Evolutionary conservation across 2,888 invertebrate genomes (phyloP).

Genomic region (Leptopilina drosophilae): DNA sequence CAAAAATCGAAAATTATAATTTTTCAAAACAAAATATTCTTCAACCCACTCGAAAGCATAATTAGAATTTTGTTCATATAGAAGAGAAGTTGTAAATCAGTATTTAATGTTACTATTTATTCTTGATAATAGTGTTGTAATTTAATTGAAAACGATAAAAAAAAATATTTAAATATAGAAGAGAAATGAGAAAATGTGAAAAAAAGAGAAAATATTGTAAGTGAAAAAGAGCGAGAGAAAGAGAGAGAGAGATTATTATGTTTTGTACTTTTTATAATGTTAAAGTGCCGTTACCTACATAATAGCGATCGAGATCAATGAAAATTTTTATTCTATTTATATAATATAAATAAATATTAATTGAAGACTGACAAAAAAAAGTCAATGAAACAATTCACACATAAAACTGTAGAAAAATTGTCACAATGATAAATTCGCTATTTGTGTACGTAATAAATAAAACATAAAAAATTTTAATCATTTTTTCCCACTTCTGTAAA

Average conservation of each 20-base stretch:
- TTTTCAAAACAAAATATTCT: too few species aligned
- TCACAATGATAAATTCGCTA: conserved; percentile 24
- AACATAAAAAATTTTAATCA: background rate
- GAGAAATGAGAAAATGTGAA: background rate
- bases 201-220: conserved; percentile 40
- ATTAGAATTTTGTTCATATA: conserved; percentile 57
- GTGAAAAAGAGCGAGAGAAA: too few species aligned
- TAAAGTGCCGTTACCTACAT: conserved; percentile 55
- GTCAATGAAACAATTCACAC: background rate
- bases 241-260: conserved; percentile 56
- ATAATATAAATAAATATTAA: background rate
- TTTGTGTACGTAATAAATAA: conserved; percentile 38
- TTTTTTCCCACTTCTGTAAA: too few species aligned
- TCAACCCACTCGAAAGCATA: conserved; percentile 18
- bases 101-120: conserved; percentile 76
- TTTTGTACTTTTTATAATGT: conserved; percentile 70
- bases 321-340: too few species aligned
- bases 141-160: conserved; percentile 52
- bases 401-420: conserved; percentile 6
- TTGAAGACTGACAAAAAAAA: background rate
- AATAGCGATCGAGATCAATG: conserved; percentile 27
- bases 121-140: conserved; percentile 65
- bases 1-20: too few species aligned
- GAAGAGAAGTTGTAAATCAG: conserved; percentile 73
- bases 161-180: conserved; percentile 8